A percentile compares a stretch with the other conserved stretches of the same genome.
phyloP scores from a whole-genome alignment of 2,888 invertebrate species.

The Ptilodon capucinus region DNA sequence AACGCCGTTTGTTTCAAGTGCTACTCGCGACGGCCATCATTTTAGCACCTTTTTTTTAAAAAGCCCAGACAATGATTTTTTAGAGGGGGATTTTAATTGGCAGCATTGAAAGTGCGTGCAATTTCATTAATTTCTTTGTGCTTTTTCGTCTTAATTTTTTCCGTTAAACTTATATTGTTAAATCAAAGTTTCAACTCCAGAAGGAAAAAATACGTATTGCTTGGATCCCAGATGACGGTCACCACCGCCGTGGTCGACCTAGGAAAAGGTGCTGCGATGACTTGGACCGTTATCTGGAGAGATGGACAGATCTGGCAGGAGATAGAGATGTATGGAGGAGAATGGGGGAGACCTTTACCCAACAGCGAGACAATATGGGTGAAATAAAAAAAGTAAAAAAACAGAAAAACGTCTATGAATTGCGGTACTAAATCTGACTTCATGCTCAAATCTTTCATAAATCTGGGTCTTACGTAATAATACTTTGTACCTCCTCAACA shows the following conservation, averaged over 20 bases:
- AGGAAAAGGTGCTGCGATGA: too few relatives aligned
- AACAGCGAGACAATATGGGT: too few relatives aligned
- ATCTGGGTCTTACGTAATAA: not conserved
- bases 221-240: too few relatives aligned
- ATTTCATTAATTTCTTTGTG: slow-evolving; percentile 8
- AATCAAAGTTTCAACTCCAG: not conserved
- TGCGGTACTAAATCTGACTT: too few relatives aligned
- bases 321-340: too few relatives aligned
- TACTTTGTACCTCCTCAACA: not conserved
- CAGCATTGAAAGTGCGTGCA: slow-evolving; percentile 24
- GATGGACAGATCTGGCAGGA: too few relatives aligned
- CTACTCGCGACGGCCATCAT: slow-evolving; percentile 63
- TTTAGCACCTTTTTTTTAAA: slow-evolving; percentile 60
- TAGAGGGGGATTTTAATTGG: slow-evolving; percentile 48
- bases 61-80: slow-evolving; percentile 37
- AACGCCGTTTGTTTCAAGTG: slow-evolving; percentile 79
- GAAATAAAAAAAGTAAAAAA: too few relatives aligned
- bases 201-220: too few relatives aligned
- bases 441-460: not conserved
- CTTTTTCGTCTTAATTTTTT: not conserved
- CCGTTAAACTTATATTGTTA: not conserved
- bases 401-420: too few relatives aligned
- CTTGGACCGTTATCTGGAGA: too few relatives aligned
- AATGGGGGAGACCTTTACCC: too few relatives aligned
- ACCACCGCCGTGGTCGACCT: too few relatives aligned